phyloP scores from a whole-genome alignment of 2,888 invertebrate species.

The Choreutis nemorana region DNA sequence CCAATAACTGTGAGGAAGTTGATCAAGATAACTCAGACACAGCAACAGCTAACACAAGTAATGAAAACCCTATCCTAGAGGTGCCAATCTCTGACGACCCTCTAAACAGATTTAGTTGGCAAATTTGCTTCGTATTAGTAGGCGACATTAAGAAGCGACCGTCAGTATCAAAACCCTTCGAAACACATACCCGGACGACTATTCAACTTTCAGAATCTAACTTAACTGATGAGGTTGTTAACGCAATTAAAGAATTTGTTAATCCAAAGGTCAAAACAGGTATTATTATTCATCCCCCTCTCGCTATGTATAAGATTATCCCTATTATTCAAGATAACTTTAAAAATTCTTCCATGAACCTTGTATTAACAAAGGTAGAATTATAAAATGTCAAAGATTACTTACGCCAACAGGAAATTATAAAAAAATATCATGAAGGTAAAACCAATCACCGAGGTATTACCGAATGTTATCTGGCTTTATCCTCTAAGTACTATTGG shows the following conservation, averaged over 20 bases:
- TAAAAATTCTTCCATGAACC: slow-evolving; percentile 14
- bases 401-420: slow-evolving; percentile 14
- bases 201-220: slow-evolving; percentile 13
- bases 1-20: too few relatives aligned
- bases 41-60: slow-evolving; percentile 10
- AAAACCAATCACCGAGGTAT: too few relatives aligned
- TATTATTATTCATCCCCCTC: slow-evolving; percentile 11
- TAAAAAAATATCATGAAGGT: slow-evolving; percentile 16
- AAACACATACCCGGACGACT: slow-evolving; percentile 11
- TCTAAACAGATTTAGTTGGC: too few relatives aligned
- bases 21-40: slow-evolving; percentile 10
- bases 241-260: slow-evolving; percentile 16
- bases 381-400: slow-evolving; percentile 15
- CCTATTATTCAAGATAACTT: slow-evolving; percentile 15
- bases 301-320: slow-evolving; percentile 11
- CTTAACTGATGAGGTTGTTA: slow-evolving; percentile 13
- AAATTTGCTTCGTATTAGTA: slow-evolving; percentile 12
- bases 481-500: too few relatives aligned
- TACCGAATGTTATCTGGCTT: too few relatives aligned
- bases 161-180: slow-evolving; percentile 14
- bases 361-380: slow-evolving; percentile 12
- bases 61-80: slow-evolving; percentile 15
- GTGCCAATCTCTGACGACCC: slow-evolving; percentile 13
- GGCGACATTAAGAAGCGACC: slow-evolving; percentile 12
- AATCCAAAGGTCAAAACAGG: slow-evolving; percentile 16